Base-by-base conservation (phyloP, 2,113 vertebrate species). In the Prolemur simus region DNA sequence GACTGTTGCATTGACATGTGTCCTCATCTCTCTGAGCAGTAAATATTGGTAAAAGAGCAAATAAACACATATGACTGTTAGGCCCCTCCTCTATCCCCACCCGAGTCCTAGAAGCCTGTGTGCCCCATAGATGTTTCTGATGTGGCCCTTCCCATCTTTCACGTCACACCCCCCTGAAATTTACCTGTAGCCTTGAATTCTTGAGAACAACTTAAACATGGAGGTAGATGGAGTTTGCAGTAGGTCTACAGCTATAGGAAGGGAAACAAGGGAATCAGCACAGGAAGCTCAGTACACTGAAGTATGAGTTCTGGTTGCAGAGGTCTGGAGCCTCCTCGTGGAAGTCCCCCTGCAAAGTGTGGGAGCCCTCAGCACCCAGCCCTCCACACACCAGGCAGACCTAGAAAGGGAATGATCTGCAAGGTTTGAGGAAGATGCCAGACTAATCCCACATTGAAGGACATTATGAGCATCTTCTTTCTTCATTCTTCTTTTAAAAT, bases 31-130 rank as follows among this genome's bases (percentile, higher is more conserved):
- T n/a, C 47, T n/a, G 32, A 8, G 17, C 23, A 18, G 0, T 2
- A 14, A 45, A 20, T 83, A 11, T 29, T 18, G 23, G 14, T 11
- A 77, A 25, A 15, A 0, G 18, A 52, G 13, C 32, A 6, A 10
- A 4, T 11, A 25, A 14, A 54, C 5, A 12, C 52, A 8, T 7
- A 1, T 3, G 8, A 2, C 60, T 8, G 7, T n/a, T 10, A 32
- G 14, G 14, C 8, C 42, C 32, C 25, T 60, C 34, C 68, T 42
- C 39, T 15, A 10, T 13, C 54, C 56, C 32, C 11, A 15, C 54
- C 42, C 29, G 4, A 13, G 42, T 45, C 0, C 12, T 1, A 8
- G 32, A 60, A 37, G 42, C 34, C 47, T 6, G 0, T 5, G 9
- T 12, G 21, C 15, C 71, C 80, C 23, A 3, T 4, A 56, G 8